phyloP scores from a whole-genome alignment of 2,113 vertebrate genomes.

The Chiloscyllium plagiosum region DNA sequence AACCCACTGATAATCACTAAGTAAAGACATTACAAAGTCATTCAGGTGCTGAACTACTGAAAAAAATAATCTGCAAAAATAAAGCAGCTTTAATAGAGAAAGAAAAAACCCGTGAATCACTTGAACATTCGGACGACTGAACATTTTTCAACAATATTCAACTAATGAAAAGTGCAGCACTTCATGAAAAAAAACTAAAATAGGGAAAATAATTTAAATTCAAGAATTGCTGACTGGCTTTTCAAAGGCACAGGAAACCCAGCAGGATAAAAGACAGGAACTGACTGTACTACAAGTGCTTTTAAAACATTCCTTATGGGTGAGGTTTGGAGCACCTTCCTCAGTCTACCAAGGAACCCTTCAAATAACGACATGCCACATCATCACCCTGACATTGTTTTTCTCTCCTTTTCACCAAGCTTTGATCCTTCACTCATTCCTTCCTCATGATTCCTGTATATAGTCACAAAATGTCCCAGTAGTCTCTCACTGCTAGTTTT shows the following conservation, averaged over 20 bases:
- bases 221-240: too few relatives aligned
- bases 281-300: too few relatives aligned
- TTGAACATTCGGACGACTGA: not conserved
- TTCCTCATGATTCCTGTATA: too few relatives aligned
- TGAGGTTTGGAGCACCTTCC: too few relatives aligned
- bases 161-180: not conserved
- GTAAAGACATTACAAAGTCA: not conserved
- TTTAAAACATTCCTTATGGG: too few relatives aligned
- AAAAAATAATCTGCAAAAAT: not conserved
- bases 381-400: not conserved
- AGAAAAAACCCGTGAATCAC: not conserved
- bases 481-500: not conserved
- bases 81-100: not conserved
- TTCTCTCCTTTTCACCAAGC: not conserved
- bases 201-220: too few relatives aligned
- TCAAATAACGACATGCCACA: not conserved
- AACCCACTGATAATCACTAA: not conserved
- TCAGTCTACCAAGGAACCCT: too few relatives aligned
- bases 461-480: too few relatives aligned
- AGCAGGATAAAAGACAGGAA: too few relatives aligned
- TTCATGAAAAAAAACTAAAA: not conserved
- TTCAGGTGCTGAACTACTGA: not conserved
- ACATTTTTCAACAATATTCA: not conserved
- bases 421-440: not conserved
- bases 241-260: too few relatives aligned